These are phyloP conservation scores for Benthosema pterotum DNA, from an alignment of 2,797 vertebrate genomes.

Conservation along the genomic window DNA sequence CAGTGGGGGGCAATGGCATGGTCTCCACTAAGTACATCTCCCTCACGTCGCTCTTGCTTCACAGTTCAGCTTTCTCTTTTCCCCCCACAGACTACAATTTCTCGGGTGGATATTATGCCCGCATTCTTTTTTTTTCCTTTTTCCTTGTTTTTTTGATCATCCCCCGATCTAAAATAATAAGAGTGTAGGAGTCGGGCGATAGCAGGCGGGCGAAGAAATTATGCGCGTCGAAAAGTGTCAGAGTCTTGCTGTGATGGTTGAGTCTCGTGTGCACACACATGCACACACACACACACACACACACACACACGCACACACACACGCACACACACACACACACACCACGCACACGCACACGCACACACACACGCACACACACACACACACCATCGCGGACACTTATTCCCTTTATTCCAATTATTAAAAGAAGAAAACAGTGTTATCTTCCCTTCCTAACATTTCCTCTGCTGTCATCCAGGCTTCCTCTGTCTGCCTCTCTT, in stretches of 20 bases:
- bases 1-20: slow-evolving; percentile 72
- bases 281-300: slow-evolving; percentile 20
- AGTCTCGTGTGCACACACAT: slow-evolving; percentile 20
- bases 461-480: slow-evolving; percentile 53
- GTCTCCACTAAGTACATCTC: slow-evolving; percentile 71
- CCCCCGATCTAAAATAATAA: slow-evolving; percentile 51
- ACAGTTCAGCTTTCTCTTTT: slow-evolving; percentile 39
- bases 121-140: too few relatives aligned
- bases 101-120: slow-evolving; percentile 45
- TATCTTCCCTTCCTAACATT: slow-evolving; percentile 17
- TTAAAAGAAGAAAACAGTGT: neutral
- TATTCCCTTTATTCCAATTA: neutral
- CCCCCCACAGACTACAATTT: slow-evolving; percentile 58
- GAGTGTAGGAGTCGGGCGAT: slow-evolving; percentile 48
- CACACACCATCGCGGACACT: neutral
- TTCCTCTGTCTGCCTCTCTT: slow-evolving; percentile 35
- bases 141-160: slow-evolving; percentile 74
- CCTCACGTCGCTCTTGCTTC: slow-evolving; percentile 59
- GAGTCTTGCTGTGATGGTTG: slow-evolving; percentile 5
- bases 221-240: slow-evolving; percentile 49
- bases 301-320: slow-evolving; percentile 9
- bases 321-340: slow-evolving; percentile 18
- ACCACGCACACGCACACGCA: slow-evolving; percentile 9
- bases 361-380: neutral
- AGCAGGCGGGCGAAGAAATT: slow-evolving; percentile 30